Base-by-base conservation (phyloP, 2,797 vertebrate genomes). In the Ateles fusciceps region DNA sequence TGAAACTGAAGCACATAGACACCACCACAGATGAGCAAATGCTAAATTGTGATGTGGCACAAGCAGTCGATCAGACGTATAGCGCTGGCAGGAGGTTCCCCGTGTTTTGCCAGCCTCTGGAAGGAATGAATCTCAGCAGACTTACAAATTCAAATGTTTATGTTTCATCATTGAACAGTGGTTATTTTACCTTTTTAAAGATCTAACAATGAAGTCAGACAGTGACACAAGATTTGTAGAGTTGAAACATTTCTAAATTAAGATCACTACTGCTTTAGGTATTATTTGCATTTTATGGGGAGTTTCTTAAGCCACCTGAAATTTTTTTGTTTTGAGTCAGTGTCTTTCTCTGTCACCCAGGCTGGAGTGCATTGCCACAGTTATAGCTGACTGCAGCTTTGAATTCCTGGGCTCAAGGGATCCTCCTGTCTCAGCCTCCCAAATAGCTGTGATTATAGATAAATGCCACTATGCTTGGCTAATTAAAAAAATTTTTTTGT, bases 291-390 rank as follows among this genome's bases (percentile, higher is more conserved):
- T 90, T 95, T 96, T 95, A 91, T 52, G 42, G 89, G 50, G 76
- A 72, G 11, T 97, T 96, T 78, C 59, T 89, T 97, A 84, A 91
- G 44, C 94, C 97, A 96, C 33, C 61, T 68, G 61, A 68, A n/a
- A 68, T 68, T 8, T 68, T 68, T n/a, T 68, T n/a, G 33, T 68
- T 68, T n/a, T 68, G 61, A 68, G 61, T n/a, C 61, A n/a, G 33
- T 68, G 61, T 68, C 61, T 68, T 68, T 17, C 61, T n/a, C 15
- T 68, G 15, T 68, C 15, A 1, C 61, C 7, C 61, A n/a, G 15
- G 61, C 33, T 68, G 61, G 61, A 68, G 61, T 68, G 61, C 61
- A 68, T 17, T 68, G 61, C 61, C 61, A 19, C 15, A n/a, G 7
- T 68, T 33, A 68, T n/a, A 68, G 15, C 61, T 68, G 61, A 68